A percentile compares a stretch with the other conserved stretches of the same genome.
phyloP scores from a whole-genome alignment of 2,888 invertebrate species.

The Acrobasis suavella region DNA sequence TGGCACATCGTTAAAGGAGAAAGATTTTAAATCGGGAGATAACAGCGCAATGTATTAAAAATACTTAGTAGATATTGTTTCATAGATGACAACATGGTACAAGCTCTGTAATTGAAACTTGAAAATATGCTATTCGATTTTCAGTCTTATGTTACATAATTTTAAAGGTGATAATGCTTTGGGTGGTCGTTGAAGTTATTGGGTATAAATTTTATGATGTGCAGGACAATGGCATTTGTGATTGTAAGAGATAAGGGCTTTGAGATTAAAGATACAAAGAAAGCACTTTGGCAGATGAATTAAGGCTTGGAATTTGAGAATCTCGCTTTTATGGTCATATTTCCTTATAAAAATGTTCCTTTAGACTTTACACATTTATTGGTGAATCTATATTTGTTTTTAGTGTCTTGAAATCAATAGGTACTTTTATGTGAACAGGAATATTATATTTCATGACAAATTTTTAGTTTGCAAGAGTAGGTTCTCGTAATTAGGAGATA shows the following conservation, averaged over 20 bases:
- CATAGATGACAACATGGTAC: constrained; percentile 23
- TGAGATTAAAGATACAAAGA: constrained; percentile 23
- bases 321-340: constrained; percentile 6
- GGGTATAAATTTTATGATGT: constrained; percentile 32
- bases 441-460: no score
- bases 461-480: no score
- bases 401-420: no score
- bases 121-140: constrained; percentile 1
- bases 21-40: constrained; percentile 17
- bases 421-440: no score
- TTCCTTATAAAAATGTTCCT: background rate
- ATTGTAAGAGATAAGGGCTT: constrained; percentile 22
- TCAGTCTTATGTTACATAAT: background rate
- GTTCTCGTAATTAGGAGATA: no score
- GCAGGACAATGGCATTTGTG: constrained; percentile 30
- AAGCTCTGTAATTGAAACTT: constrained; percentile 22
- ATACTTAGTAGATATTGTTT: constrained; percentile 23
- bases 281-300: constrained; percentile 20
- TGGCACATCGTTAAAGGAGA: constrained; percentile 16
- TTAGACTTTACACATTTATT: background rate
- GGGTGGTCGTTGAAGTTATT: constrained; percentile 18
- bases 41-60: constrained; percentile 20
- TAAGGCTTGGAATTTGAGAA: constrained; percentile 20
- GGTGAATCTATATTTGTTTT: no score
- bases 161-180: constrained; percentile 6